Evolutionary conservation across 2,888 invertebrate species (phyloP).

Genomic region (Eupithecia dodoneata): DNA sequence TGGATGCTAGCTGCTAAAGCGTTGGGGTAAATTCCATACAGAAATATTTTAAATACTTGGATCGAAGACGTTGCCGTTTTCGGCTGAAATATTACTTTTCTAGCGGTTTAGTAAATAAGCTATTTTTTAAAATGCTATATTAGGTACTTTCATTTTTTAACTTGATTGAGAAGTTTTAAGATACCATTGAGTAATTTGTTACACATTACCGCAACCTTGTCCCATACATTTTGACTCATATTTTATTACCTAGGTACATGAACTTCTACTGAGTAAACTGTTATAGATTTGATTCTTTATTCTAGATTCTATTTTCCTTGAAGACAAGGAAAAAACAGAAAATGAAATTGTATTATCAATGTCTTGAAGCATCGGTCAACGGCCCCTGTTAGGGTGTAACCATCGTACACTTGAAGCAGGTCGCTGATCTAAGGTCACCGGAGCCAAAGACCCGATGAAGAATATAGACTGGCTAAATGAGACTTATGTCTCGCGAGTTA

Average conservation of each 20-base stretch:
- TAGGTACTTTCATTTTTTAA: not conserved
- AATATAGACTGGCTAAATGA: not conserved
- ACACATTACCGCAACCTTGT: not conserved
- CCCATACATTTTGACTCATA: not conserved
- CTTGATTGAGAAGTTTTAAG: not conserved
- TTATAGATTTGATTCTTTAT: not conserved
- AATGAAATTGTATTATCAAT: not conserved
- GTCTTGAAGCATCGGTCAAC: not conserved
- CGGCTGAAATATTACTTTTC: not conserved
- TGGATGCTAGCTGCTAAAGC: not conserved
- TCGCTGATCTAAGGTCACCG: conserved; percentile 5
- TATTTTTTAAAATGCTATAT: not conserved
- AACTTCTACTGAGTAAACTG: not conserved
- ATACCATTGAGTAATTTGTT: not conserved
- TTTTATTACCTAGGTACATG: not conserved
- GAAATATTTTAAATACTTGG: not conserved
- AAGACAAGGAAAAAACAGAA: not conserved
- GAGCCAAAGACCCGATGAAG: conserved; percentile 4
- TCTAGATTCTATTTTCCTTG: too few relatives aligned
- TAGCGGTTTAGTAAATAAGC: too few relatives aligned
- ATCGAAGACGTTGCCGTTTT: not conserved
- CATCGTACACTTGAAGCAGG: not conserved
- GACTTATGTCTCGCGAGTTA: not conserved
- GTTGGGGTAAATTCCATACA: not conserved
- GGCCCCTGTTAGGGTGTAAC: not conserved